A percentile compares a stretch with the other conserved stretches of the same genome.
These are phyloP conservation scores for Xiphophorus birchmanni DNA, from an alignment of 2,797 vertebrate species.

Conservation along the genomic window DNA sequence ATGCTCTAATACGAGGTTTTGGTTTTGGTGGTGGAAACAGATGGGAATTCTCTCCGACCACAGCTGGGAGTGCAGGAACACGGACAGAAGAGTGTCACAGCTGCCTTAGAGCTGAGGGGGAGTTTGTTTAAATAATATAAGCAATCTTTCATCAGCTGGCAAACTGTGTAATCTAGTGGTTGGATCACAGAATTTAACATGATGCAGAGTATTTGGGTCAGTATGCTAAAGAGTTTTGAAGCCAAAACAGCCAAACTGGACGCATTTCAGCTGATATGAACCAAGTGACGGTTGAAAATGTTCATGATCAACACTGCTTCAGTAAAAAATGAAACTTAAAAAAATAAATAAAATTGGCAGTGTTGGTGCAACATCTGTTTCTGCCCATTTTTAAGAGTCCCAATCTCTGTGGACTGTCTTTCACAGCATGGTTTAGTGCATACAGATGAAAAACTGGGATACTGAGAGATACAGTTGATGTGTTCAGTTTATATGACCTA, in stretches of 20 bases:
- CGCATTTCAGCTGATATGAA: slow-evolving; percentile 1
- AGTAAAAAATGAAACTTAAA: neutral
- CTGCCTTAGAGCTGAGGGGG: slow-evolving; percentile 47
- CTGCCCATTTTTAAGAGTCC: slow-evolving; percentile 27
- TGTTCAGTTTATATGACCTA: slow-evolving; percentile 46
- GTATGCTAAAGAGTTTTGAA: slow-evolving; percentile 29
- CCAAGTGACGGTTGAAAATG: neutral
- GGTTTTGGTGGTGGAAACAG: slow-evolving; percentile 38
- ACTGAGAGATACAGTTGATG: slow-evolving; percentile 32
- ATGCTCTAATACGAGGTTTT: slow-evolving; percentile 43
- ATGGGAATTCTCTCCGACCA: slow-evolving; percentile 52
- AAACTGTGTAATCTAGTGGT: slow-evolving; percentile 53
- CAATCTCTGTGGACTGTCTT: slow-evolving; percentile 31
- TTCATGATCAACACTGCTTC: neutral
- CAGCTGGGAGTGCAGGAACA: slow-evolving; percentile 65
- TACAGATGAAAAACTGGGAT: slow-evolving; percentile 56
- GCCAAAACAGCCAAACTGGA: slow-evolving; percentile 31
- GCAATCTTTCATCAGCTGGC: slow-evolving; percentile 52
- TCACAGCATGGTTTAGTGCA: slow-evolving; percentile 43
- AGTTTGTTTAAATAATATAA: slow-evolving; percentile 59
- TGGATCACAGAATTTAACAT: slow-evolving; percentile 45
- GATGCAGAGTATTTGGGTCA: slow-evolving; percentile 62
- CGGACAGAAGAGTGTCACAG: slow-evolving; percentile 64
- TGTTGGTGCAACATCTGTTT: slow-evolving; percentile 58
- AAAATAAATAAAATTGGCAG: neutral